A percentile compares a stretch with the other conserved stretches of the same genome.
Evolutionary conservation across 2,113 vertebrate genomes (phyloP).

Genomic region (Albula glossodonta): DNA sequence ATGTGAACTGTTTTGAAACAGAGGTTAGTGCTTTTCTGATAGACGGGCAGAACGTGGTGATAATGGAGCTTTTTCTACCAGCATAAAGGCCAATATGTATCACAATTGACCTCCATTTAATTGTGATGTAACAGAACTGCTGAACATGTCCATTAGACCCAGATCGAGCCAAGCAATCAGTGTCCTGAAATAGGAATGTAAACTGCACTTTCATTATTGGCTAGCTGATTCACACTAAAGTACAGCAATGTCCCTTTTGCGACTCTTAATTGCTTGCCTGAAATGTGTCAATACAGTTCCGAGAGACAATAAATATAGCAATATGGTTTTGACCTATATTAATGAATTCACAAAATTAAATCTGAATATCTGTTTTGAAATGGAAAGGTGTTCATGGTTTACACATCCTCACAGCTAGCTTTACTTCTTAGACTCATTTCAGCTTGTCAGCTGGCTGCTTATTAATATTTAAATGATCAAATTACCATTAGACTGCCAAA

Average conservation of each 20-base stretch:
- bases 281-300: no score
- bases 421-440: neutral
- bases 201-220: neutral
- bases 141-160: neutral
- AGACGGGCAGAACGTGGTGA: neutral
- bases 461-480: neutral
- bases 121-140: neutral
- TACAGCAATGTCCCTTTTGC: neutral
- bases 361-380: neutral
- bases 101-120: neutral
- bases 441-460: neutral
- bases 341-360: no score
- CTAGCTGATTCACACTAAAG: neutral
- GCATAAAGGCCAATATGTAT: neutral
- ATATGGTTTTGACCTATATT: no score
- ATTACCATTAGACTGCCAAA: neutral
- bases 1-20: neutral
- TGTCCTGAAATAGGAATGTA: neutral
- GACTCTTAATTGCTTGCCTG: neutral
- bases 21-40: neutral
- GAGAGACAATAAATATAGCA: no score
- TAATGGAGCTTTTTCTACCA: neutral
- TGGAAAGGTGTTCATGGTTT: neutral
- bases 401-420: no score
- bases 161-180: neutral